Base-by-base conservation (phyloP, 2,797 vertebrate species). In the Saguinus oedipus region DNA sequence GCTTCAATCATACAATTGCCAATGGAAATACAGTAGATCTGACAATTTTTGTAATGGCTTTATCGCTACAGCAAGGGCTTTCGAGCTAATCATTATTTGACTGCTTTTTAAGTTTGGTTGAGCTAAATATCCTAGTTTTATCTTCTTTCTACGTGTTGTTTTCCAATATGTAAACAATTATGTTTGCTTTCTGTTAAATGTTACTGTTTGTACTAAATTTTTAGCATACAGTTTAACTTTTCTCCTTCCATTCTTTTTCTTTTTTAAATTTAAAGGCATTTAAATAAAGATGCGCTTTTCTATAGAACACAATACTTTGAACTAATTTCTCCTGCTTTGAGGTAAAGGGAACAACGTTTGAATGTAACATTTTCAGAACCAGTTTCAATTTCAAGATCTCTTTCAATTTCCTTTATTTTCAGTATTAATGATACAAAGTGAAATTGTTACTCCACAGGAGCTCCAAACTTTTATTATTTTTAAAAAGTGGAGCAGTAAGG, bases 1-100 rank as follows among this genome's bases (percentile, higher is more conserved):
- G 80, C 39, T 79, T 94, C 86, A 97, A 53, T 74, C 97, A 96
- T 70, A 50, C 27, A 50, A 64, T 68, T 84, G 9, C 46, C 88
- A 79, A 95, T 93, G 70, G 81, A 97, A 95, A 79, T 87, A 64
- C 48, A 90, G 93, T 95, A 70, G 39, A n/a, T 84, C 76, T 87
- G 96, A 86, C 33, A 55, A 42, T 96, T 74, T 80, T 46, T 53
- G 78, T 91, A 96, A 98, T 68, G 85, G 64, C 93, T 97, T 98
- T 95, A 97, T 96, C 97, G 84, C 48, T 96, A 39, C 10, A 97
- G 91, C 72, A 88, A 96, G 44, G 90, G 70, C 82, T 98, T 98
- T 98, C 90, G 97, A 97, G 75, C 82, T 88, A 97, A 90, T 94
- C 96, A 96, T 97, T 96, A 94, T 91, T 94, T 70, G 68, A 75